phyloP scores from a whole-genome alignment of 2,113 vertebrate species.

The Cynocephalus volans region DNA sequence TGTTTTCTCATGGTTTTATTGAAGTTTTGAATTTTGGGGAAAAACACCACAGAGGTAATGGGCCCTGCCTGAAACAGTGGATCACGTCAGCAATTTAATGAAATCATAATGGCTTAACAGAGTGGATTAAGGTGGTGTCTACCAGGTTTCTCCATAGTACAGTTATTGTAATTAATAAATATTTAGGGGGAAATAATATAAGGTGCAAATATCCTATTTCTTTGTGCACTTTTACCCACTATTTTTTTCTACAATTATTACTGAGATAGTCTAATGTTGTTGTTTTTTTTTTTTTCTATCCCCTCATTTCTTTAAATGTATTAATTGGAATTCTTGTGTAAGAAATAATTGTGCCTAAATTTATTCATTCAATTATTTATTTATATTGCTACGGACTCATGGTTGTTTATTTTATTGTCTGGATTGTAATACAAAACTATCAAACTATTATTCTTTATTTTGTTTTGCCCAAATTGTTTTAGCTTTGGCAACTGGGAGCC shows the following conservation, averaged over 20 bases:
- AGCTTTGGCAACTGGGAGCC: background rate
- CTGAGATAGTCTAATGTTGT: background rate
- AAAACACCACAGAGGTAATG: background rate
- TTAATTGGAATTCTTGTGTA: background rate
- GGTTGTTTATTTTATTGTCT: background rate
- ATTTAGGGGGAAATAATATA: background rate
- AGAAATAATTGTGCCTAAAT: background rate
- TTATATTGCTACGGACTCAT: background rate
- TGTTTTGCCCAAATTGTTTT: background rate
- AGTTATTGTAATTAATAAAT: background rate
- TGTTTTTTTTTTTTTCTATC: background rate
- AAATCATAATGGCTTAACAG: background rate
- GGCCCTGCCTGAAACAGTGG: background rate
- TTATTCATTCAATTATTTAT: background rate
- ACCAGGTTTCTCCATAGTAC: background rate
- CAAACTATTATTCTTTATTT: background rate
- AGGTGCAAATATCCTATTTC: background rate
- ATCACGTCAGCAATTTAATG: background rate
- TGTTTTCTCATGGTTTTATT: background rate
- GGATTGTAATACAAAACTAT: background rate
- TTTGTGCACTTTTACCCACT: background rate
- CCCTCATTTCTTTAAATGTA: background rate
- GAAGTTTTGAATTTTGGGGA: background rate
- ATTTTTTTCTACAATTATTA: background rate
- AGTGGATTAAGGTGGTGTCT: background rate